Evolutionary conservation across 2,113 vertebrate genomes (phyloP).

Genomic region (Stigmatopora nigra): DNA sequence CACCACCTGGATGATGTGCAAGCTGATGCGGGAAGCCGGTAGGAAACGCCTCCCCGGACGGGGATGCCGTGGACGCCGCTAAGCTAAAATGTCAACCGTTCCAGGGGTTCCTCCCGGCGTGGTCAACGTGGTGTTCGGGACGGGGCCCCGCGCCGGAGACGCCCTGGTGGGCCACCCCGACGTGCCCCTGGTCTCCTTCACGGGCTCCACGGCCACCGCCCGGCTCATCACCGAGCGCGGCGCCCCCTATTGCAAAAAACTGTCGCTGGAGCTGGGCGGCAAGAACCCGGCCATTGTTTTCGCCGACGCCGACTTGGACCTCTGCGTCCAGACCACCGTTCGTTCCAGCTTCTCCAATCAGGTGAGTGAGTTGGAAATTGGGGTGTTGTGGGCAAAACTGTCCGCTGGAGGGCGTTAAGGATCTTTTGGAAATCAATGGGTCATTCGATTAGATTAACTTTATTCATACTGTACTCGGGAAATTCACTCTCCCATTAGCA

Average conservation of each 20-base stretch:
- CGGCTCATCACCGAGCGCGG: conserved; percentile 77
- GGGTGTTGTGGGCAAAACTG: conserved; percentile 9
- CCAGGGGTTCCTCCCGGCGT: conserved; percentile 88
- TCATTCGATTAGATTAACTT: too few species aligned
- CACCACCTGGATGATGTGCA: conserved; percentile 97
- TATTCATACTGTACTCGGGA: too few species aligned
- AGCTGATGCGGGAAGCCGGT: conserved; percentile 85
- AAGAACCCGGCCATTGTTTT: conserved; percentile 94
- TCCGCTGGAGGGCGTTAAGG: conserved; percentile 34
- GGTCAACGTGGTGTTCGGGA: conserved; percentile 89
- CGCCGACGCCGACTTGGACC: conserved; percentile 81
- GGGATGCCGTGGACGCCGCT: too few species aligned
- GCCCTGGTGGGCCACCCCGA: conserved; percentile 86
- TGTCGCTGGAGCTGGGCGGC: conserved; percentile 91
- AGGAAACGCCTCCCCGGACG: conserved; percentile 14
- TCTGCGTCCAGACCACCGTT: conserved; percentile 80
- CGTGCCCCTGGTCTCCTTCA: conserved; percentile 88
- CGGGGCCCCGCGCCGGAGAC: conserved; percentile 73
- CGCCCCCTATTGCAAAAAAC: conserved; percentile 85
- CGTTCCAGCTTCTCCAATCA: conserved; percentile 94
- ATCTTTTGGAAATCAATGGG: neutral
- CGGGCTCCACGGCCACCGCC: conserved; percentile 86
- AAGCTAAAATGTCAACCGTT: neutral
- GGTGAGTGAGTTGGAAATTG: conserved; percentile 58
- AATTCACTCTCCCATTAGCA: too few species aligned